These are phyloP conservation scores for Rhopalosiphum padi DNA, from an alignment of 1,140 invertebrate species.

Conservation along the genomic window DNA sequence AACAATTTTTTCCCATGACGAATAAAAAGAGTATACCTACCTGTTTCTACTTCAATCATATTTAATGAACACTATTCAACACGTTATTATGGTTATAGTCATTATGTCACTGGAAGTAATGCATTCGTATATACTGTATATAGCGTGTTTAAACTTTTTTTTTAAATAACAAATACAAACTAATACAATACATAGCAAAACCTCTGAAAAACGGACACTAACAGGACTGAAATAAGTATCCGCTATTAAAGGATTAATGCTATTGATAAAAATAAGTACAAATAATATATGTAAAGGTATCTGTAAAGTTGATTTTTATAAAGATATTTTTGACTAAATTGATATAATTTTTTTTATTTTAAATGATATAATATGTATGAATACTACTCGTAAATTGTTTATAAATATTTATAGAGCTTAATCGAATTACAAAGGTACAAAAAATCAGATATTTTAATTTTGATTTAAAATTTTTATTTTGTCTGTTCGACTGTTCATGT, in stretches of 20 bases:
- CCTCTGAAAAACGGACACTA: background rate
- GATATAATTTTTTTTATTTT: no score
- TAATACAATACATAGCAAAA: background rate
- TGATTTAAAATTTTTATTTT: no score
- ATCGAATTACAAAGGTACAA: no score
- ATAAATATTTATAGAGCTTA: no score
- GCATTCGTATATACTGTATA: background rate
- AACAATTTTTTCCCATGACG: background rate
- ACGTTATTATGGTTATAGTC: background rate
- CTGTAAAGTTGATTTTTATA: background rate
- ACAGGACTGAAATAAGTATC: background rate
- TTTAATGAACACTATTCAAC: background rate
- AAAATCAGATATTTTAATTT: no score
- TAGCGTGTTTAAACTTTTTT: background rate
- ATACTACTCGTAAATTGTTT: no score
- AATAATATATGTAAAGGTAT: background rate
- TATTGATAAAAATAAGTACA: background rate
- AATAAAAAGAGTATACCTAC: background rate
- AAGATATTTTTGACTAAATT: no score
- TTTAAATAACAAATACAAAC: background rate
- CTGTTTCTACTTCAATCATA: background rate
- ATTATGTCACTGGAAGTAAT: background rate
- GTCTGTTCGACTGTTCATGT: no score
- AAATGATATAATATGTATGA: no score
- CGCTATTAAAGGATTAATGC: no score